Base-by-base conservation (phyloP, 1,140 invertebrate species). In the Gryon sp. region DNA sequence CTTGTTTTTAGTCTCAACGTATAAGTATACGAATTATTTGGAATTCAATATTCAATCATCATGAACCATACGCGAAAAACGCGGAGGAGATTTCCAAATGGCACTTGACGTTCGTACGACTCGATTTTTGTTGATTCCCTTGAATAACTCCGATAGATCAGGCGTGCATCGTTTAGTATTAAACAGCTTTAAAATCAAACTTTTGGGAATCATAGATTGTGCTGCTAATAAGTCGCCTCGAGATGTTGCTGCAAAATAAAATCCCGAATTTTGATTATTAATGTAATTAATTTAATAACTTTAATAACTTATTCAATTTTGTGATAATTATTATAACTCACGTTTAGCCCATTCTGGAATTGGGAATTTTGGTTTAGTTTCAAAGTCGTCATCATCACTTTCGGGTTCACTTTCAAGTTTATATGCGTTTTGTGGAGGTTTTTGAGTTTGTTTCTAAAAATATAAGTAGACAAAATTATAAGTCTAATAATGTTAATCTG, bases 81-180 rank as follows among this genome's bases (percentile, higher is more conserved):
- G 84, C 0, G 92, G 92, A 5, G 93, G 92, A 14, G 92, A 91
- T 66, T 91, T 91, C 93, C 93, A 94, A 22, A 92, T 89, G 14
- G 92, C 92, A 76, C 92, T 93, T 0, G 93, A 94, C 26, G 93
- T 93, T 30, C 93, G 89, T 78, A 92, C 91, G 48, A 94, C 87
- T 46, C 90, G 89, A 20, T 83, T 87, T 38, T 90, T 90, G 79
- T 92, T 91, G 72, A 94, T 93, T 46, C 85, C 86, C 11, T 91
- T 90, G 85, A 94, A 94, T 18, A 94, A 89, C 68, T 91, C 90
- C 28, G 88, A 85, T 30, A 94, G 87, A 89, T 94, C 91, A 0
- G 92, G 91, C 0, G 90, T 91, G 70, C 91, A 92, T 45, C 90
- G 90, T 36, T 90, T 89, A n/a, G 91, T 88, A 20, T 89, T 90